Evolutionary conservation across 2,113 vertebrate genomes (phyloP).

Genomic region (Indri indri): DNA sequence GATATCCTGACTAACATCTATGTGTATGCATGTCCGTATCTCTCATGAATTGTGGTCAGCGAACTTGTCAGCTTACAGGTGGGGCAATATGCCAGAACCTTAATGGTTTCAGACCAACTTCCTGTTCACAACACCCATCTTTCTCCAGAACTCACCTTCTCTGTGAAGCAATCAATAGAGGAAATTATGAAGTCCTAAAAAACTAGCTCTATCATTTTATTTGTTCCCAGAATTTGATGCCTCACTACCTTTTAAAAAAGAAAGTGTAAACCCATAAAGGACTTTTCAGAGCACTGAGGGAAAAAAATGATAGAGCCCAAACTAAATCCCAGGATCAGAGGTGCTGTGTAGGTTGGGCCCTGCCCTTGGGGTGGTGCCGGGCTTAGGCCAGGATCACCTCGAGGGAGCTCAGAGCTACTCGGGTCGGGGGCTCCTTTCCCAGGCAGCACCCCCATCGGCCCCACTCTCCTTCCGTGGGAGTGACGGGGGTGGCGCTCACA

Average conservation of each 20-base stretch:
- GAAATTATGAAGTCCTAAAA: neutral
- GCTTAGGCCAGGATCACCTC: neutral
- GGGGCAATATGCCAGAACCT: neutral
- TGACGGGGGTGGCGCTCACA: neutral
- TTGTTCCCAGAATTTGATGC: neutral
- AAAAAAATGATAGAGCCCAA: neutral
- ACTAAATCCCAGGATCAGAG: neutral
- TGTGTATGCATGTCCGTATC: neutral
- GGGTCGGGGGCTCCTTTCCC: neutral
- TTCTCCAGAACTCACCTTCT: constrained; percentile 11
- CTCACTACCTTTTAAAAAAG: neutral
- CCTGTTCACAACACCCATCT: neutral
- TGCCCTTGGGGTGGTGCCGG: accelerated
- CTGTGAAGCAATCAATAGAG: neutral
- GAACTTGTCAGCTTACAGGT: neutral
- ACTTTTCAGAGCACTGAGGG: neutral
- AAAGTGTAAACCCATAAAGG: neutral
- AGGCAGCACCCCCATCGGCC: neutral
- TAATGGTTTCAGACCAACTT: neutral
- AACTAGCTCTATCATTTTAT: neutral
- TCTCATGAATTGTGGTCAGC: neutral
- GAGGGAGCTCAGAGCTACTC: neutral
- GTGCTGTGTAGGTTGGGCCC: neutral
- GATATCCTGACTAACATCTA: neutral
- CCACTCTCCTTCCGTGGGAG: neutral